Evolutionary conservation across 2,888 invertebrate genomes (phyloP).

Genomic region (Strigamia transsilvanica): DNA sequence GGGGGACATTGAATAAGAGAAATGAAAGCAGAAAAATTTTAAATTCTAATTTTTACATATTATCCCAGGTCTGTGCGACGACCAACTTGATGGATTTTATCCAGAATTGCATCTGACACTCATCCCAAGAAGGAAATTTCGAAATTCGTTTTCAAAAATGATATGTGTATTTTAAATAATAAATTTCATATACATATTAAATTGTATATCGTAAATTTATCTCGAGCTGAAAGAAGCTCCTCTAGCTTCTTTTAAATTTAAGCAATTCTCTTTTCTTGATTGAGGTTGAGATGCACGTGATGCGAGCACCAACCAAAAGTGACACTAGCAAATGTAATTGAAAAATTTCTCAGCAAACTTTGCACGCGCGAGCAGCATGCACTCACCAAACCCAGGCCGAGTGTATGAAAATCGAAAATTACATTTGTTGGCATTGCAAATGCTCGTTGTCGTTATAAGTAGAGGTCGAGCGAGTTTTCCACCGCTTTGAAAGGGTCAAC

Average conservation of each 20-base stretch:
- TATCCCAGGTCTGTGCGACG: background rate
- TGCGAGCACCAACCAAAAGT: slow-evolving; percentile 15
- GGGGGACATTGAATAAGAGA: background rate
- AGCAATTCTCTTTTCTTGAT: background rate
- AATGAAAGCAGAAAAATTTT: slow-evolving; percentile 5
- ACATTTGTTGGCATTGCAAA: slow-evolving; percentile 5
- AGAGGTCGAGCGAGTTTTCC: background rate
- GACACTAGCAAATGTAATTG: slow-evolving; percentile 18
- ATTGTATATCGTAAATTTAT: background rate
- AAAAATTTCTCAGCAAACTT: slow-evolving; percentile 7
- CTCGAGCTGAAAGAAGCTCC: background rate
- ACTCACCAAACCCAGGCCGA: background rate
- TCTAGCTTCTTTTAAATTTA: background rate
- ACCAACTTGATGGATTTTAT: background rate
- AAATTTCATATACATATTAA: background rate
- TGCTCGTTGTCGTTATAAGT: background rate
- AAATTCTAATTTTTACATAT: slow-evolving; percentile 38
- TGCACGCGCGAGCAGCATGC: background rate
- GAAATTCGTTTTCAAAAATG: background rate
- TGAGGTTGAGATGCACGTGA: slow-evolving; percentile 7
- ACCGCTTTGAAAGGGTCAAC: slow-evolving; percentile 12
- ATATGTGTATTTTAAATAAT: background rate
- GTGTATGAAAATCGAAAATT: slow-evolving; percentile 10
- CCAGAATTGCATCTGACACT: background rate
- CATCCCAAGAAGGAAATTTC: background rate